phyloP scores from a whole-genome alignment of 2,888 invertebrate genomes.

The Cancer borealis region DNA sequence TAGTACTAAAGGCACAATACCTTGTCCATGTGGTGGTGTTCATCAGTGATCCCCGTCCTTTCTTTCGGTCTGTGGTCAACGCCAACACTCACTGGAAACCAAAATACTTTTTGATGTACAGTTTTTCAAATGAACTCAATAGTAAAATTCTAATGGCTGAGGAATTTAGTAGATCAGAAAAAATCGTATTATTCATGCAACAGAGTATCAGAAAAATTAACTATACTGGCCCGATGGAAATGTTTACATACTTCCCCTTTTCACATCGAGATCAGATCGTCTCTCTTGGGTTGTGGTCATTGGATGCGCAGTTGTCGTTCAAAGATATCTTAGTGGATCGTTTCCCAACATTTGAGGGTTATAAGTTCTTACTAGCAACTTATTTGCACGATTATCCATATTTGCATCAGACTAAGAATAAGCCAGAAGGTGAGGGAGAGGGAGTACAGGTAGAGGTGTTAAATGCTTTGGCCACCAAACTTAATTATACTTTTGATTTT shows the following conservation, averaged over 20 bases:
- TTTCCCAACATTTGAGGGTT: slow-evolving; percentile 58
- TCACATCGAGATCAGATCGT: neutral
- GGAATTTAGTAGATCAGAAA: neutral
- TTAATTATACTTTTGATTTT: slow-evolving; percentile 61
- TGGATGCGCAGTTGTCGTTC: neutral
- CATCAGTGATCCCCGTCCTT: slow-evolving; percentile 6
- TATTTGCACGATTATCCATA: slow-evolving; percentile 64
- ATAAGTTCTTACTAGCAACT: slow-evolving; percentile 56
- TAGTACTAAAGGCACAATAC: neutral
- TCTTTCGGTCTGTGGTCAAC: neutral
- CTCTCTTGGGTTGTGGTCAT: neutral
- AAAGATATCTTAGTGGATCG: slow-evolving; percentile 57
- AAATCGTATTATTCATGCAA: neutral
- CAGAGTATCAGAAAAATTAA: neutral
- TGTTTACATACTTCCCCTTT: slow-evolving; percentile 54
- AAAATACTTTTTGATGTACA: slow-evolving; percentile 52
- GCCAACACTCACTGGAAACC: slow-evolving; percentile 56
- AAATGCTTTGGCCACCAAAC: slow-evolving; percentile 50
- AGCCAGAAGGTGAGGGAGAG: slow-evolving; percentile 50
- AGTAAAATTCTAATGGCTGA: slow-evolving; percentile 31
- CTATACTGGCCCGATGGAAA: neutral
- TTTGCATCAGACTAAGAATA: slow-evolving; percentile 46
- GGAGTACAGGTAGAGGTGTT: slow-evolving; percentile 67
- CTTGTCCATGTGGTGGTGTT: slow-evolving; percentile 49
- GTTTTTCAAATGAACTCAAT: neutral